Evolutionary conservation across 2,113 vertebrate genomes (phyloP), one percentile per base, ranked within the genome.

Genomic region (Corythoichthys intestinalis): DNA sequence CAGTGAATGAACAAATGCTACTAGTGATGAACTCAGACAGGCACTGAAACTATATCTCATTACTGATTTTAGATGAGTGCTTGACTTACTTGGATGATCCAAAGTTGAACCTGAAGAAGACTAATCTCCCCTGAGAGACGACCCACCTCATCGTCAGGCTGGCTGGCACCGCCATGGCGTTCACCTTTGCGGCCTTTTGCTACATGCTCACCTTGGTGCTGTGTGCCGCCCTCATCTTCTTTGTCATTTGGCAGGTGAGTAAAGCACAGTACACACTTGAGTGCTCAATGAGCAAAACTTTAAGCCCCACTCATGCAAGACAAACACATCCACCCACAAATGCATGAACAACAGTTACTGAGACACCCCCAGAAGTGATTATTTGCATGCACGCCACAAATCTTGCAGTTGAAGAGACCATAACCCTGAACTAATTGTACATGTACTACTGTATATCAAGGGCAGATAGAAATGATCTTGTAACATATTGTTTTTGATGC

Each of bases 221-320:
- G 67, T 96, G 95, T 61, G 95, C 96, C 0, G 94, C 95, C 0
- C 94, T 98, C 87, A 96, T 98, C 93, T 98, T 98, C 91, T 98
- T 98, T 82, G 96, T 96, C 82, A 97, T 98, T 79, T 98, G 96
- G 96, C 96, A 97, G 86, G 96, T 98, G 91, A 95, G 96, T 95
- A 53, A 35, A 41, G 44, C 70, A n/a, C 63, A 3, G 15, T 34
- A 44, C 50, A 69, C 61, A 38, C 65, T 13, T 41, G 14, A 65
- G 12, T 35, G 7, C 6, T 44, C 41, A 3, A 3, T 8, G 38
- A 65, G 37, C 49, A 47, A 48, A 52, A 61, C 69, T 34, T 71
- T 28, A 37, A 38, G 9, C 59, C 80, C 67, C 76, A 77, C 79
- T 59, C 80, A 72, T 48, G 66, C 83, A 84, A 87, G 77, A 87